Conservation (phyloP, 2,888 invertebrate genomes). For the Ecliptopera silaceata region DNA sequence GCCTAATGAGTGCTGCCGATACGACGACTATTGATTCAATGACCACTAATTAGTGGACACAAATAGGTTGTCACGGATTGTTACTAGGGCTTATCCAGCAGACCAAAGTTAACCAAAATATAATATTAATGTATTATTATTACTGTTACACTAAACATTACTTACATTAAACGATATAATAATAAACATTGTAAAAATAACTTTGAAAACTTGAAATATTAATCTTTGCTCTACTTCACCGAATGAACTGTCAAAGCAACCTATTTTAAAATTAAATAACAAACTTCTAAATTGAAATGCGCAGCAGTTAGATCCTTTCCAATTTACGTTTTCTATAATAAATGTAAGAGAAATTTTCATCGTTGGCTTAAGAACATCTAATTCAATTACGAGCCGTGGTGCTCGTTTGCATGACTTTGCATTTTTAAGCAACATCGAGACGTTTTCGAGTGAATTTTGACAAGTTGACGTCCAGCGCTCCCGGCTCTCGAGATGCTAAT, state of each 20-base stretch:
- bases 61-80: conserved; percentile 11
- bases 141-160: background rate
- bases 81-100: conserved; percentile 2
- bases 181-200: no score
- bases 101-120: no score
- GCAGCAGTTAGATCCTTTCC: conserved; percentile 63
- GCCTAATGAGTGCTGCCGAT: conserved; percentile 35
- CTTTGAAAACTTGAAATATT: conserved; percentile 30
- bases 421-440: conserved; percentile 74
- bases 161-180: background rate
- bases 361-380: conserved; percentile 70
- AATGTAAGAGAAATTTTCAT: conserved; percentile 61
- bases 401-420: conserved; percentile 81
- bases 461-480: conserved; percentile 59
- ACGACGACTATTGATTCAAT: conserved; percentile 37
- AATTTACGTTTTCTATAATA: conserved; percentile 69
- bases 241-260: conserved; percentile 38
- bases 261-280: conserved; percentile 55
- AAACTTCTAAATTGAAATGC: conserved; percentile 62
- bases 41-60: conserved; percentile 31
- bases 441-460: conserved; percentile 65
- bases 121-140: no score
- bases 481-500: conserved; percentile 46
- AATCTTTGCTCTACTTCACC: conserved; percentile 34
- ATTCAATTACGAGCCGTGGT: conserved; percentile 72